phyloP scores from a whole-genome alignment of 2,113 vertebrate genomes.

The Ochotona princeps region DNA sequence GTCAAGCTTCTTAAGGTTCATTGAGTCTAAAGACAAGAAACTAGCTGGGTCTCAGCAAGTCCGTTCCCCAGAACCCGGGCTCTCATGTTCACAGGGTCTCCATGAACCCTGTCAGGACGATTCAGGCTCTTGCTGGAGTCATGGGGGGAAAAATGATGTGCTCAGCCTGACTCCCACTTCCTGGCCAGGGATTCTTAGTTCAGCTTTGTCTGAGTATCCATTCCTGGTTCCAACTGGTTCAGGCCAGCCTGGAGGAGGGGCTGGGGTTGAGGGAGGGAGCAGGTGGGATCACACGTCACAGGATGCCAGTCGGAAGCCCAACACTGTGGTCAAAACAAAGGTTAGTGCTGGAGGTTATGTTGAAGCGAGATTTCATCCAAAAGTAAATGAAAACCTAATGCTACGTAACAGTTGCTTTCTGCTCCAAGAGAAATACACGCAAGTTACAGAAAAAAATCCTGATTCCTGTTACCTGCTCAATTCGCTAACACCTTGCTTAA shows the following conservation, averaged over 20 bases:
- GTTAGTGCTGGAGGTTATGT: background rate
- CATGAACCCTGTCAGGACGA: background rate
- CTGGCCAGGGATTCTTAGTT: background rate
- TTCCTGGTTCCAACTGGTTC: background rate
- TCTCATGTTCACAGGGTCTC: background rate
- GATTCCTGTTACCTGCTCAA: background rate
- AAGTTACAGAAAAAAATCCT: background rate
- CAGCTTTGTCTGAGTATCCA: background rate
- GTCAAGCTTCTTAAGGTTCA: background rate
- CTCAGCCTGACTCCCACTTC: background rate
- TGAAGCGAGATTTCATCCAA: background rate
- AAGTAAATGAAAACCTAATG: background rate
- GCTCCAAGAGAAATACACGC: slow-evolving; percentile 18
- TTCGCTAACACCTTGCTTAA: background rate
- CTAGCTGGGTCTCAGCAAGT: background rate
- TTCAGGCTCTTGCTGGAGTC: background rate
- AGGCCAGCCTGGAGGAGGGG: background rate
- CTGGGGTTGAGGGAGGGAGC: background rate
- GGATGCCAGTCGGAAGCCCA: background rate
- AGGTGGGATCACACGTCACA: too few relatives aligned
- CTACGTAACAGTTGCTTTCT: background rate
- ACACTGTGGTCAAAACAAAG: background rate
- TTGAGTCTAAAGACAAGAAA: background rate
- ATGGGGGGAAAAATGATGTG: background rate
- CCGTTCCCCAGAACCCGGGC: background rate